These are phyloP conservation scores for Tachina grossa DNA, from an alignment of 2,888 invertebrate species.

Conservation along the genomic window DNA sequence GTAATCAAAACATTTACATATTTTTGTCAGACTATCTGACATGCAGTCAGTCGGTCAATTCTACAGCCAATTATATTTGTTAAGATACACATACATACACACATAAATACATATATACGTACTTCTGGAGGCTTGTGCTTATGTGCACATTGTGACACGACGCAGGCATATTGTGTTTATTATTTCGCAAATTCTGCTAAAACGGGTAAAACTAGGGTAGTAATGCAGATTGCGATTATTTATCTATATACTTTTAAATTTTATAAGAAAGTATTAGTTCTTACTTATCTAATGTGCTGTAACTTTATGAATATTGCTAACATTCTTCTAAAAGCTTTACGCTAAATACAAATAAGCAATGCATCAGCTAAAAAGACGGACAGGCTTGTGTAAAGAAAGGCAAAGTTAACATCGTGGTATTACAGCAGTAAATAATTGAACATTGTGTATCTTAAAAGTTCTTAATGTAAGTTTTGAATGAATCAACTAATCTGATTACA, in stretches of 20 bases:
- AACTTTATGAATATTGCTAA: no score
- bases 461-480: no score
- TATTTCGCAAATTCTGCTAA: background rate
- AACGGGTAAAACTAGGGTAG: background rate
- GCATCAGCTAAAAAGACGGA: no score
- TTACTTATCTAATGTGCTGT: background rate
- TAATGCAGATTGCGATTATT: background rate
- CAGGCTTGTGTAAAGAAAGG: no score
- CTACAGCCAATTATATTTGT: background rate
- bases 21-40: conserved; percentile 18
- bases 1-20: conserved; percentile 50
- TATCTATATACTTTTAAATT: background rate
- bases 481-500: no score
- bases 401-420: no score
- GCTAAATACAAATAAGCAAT: no score
- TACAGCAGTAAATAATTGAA: no score
- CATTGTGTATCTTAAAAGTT: no score
- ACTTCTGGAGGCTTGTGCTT: background rate
- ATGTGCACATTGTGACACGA: background rate
- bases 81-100: background rate
- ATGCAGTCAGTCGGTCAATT: background rate
- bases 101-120: no score
- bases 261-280: background rate
- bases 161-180: background rate
- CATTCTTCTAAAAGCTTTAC: no score